Conservation (phyloP, 2,888 invertebrate genomes). For the Drosophila ochracea region DNA sequence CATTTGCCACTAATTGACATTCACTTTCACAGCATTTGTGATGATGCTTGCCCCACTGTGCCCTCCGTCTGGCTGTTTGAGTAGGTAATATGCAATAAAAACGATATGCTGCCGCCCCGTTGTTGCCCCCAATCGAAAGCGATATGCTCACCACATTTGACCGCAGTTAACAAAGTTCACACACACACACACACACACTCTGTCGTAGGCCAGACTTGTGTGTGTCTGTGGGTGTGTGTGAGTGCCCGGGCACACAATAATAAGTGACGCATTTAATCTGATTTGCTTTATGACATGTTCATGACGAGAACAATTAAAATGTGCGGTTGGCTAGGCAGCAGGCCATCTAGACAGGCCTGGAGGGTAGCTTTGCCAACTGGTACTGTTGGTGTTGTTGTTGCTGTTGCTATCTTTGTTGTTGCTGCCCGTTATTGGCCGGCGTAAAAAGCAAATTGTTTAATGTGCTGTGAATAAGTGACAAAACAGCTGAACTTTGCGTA, state of each 20-base stretch:
- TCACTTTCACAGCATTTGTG: background rate
- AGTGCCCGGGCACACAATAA: slow-evolving; percentile 70
- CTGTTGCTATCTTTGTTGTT: slow-evolving; percentile 31
- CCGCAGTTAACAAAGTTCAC: slow-evolving; percentile 77
- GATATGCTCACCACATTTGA: slow-evolving; percentile 75
- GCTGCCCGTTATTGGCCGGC: slow-evolving; percentile 72
- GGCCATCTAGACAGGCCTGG: slow-evolving; percentile 45
- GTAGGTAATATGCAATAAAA: slow-evolving; percentile 79
- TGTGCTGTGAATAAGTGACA: slow-evolving; percentile 83
- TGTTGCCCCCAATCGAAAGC: slow-evolving; percentile 50
- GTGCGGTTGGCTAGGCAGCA: slow-evolving; percentile 78
- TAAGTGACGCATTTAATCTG: slow-evolving; percentile 82
- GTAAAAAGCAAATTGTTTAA: slow-evolving; percentile 83
- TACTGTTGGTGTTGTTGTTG: slow-evolving; percentile 9
- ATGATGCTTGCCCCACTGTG: slow-evolving; percentile 53
- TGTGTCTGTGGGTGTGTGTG: slow-evolving; percentile 7
- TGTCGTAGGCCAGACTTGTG: background rate
- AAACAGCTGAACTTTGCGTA: slow-evolving; percentile 77
- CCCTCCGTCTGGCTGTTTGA: slow-evolving; percentile 34
- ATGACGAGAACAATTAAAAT: slow-evolving; percentile 83
- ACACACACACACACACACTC: slow-evolving; percentile 28
- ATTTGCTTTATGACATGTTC: slow-evolving; percentile 83
- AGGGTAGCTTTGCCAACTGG: slow-evolving; percentile 26
- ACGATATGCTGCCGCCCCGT: slow-evolving; percentile 63
- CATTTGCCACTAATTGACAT: background rate